Percentiles rank a stretch among this genome's conserved stretches.
These are phyloP conservation scores for Parnassius orleans DNA, from an alignment of 2,888 invertebrate species.

Conservation along the genomic window DNA sequence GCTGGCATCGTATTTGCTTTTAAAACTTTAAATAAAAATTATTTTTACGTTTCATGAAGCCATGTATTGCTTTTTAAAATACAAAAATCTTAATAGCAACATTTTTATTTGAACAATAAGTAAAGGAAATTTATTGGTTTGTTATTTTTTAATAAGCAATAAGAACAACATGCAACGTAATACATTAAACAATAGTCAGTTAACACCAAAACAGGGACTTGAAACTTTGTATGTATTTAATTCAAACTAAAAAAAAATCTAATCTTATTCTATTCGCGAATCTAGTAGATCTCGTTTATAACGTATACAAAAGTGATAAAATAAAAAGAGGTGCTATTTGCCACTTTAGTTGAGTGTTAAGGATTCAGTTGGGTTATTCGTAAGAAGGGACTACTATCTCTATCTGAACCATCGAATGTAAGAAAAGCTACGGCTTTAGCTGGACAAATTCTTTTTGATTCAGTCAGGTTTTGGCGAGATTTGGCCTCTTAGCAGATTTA, in stretches of 20 bases:
- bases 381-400: constrained; percentile 71
- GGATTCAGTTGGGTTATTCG: constrained; percentile 68
- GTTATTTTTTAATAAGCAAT: too few relatives aligned
- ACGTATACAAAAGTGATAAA: constrained; percentile 29
- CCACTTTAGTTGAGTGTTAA: constrained; percentile 66
- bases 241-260: too few relatives aligned
- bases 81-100: background rate
- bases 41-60: constrained; percentile 23
- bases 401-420: constrained; percentile 71
- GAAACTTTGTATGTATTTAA: too few relatives aligned
- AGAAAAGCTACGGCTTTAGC: constrained; percentile 71
- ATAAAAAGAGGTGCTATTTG: constrained; percentile 52
- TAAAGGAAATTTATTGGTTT: too few relatives aligned
- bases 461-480: constrained; percentile 72
- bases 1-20: constrained; percentile 39
- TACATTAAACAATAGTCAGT: too few relatives aligned
- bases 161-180: too few relatives aligned
- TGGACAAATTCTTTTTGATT: constrained; percentile 76
- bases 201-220: too few relatives aligned
- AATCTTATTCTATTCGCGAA: constrained; percentile 12
- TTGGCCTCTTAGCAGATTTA: constrained; percentile 71
- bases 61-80: constrained; percentile 15
- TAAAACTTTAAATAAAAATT: constrained; percentile 22
- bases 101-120: too few relatives aligned
- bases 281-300: constrained; percentile 7